Evolutionary conservation across 2,797 vertebrate species (phyloP), one percentile per base, ranked within the genome.

Genomic region (Thunnus albacares): DNA sequence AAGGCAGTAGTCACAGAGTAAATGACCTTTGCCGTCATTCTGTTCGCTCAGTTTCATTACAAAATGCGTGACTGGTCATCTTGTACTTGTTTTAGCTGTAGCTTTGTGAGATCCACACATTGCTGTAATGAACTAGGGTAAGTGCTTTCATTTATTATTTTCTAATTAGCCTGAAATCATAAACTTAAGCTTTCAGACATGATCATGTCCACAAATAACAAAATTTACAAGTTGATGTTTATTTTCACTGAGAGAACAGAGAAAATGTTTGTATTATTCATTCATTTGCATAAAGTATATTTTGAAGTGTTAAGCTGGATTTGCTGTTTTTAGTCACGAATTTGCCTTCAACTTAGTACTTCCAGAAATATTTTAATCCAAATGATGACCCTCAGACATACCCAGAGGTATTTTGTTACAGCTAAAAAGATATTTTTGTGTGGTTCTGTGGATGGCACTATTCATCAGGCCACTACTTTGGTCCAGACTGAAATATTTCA

Each of bases 11-110:
- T 18, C 49, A 38, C 64, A 60, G 28, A 56, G 28, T 26, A 5
- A 43, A 67, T 26, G 24, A 77, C 68, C 73, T 77, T 52, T 71
- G 65, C 41, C 6, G 3, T 62, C 9, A 33, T 6, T 33, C 12
- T 10, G 5, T 15, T 79, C 30, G 49, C 12, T 12, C 30, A 65
- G 12, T 33, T 33, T 70, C 20, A 73, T 43, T 33, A 3, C 6
- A 7, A 33, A 24, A 41, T 33, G 18, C 17, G 4, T 18, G 22
- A 24, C 43, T 43, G 30, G 1, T 53, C 52, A n/a, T 18, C 6
- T 26, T 67, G 26, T 35, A 20, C 45, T 6, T 26, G 15, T 60
- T 0, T 0, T 35, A 35, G 66, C 41, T 30, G 26, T 45, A 20
- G 11, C 26, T 63, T 56, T 57, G 47, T 43, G 18, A 58, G 35